These are phyloP conservation scores for Heteromyza rotundicornis DNA, from an alignment of 2,888 invertebrate species.

Conservation along the genomic window DNA sequence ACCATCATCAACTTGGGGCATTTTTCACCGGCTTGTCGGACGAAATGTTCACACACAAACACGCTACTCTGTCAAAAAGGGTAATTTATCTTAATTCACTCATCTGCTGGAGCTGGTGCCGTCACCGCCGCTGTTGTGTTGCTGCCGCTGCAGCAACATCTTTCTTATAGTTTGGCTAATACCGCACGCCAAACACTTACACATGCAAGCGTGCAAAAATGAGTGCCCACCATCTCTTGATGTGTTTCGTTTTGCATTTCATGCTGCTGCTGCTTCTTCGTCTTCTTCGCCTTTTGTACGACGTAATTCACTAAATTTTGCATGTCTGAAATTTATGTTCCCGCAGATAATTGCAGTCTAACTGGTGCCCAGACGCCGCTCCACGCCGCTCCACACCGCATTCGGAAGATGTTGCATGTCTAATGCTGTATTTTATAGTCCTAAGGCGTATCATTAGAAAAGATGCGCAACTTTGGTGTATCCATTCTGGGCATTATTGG, in stretches of 20 bases:
- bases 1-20: neutral
- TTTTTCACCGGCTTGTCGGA: neutral
- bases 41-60: conserved; percentile 7
- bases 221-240: neutral
- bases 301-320: neutral
- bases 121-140: neutral
- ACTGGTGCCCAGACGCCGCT: neutral
- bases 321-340: conserved; percentile 30
- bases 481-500: neutral
- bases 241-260: neutral
- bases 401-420: conserved; percentile 11
- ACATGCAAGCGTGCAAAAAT: too few relatives aligned
- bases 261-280: neutral
- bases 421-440: conserved; percentile 16
- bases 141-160: neutral
- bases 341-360: conserved; percentile 32
- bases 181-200: neutral
- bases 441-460: conserved; percentile 15
- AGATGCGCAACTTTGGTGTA: neutral
- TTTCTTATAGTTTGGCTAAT: neutral
- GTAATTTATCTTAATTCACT: conserved; percentile 24
- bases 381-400: conserved; percentile 2
- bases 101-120: conserved; percentile 8
- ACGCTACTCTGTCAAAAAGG: conserved; percentile 2
- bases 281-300: neutral